These are phyloP conservation scores for Coracopsis vasa DNA, from an alignment of 2,113 vertebrate genomes.

Conservation along the genomic window DNA sequence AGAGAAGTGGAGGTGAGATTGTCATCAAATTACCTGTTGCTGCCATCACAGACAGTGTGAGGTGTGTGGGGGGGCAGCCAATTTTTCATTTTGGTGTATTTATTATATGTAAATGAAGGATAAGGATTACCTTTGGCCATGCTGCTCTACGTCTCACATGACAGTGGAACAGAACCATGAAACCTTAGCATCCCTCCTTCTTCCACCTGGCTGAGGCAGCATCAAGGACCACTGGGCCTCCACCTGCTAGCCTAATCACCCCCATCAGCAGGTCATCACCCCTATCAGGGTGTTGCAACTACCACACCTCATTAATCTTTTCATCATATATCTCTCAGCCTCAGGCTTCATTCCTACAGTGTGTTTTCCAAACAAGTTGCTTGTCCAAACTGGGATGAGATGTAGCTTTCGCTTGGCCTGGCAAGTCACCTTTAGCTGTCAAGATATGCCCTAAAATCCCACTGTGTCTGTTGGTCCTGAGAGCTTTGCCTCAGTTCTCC, in stretches of 20 bases:
- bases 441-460: not conserved
- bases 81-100: not conserved
- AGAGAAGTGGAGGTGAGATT: not conserved
- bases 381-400: not conserved
- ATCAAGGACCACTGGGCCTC: not conserved
- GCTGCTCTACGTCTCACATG: not conserved
- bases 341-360: not conserved
- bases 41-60: not conserved
- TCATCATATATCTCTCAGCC: not conserved
- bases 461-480: accelerated
- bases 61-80: not conserved
- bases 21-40: not conserved
- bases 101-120: not conserved
- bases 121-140: not conserved
- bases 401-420: not conserved
- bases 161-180: not conserved
- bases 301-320: not conserved
- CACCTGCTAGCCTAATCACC: not conserved
- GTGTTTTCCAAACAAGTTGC: not conserved
- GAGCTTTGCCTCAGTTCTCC: not conserved
- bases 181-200: not conserved
- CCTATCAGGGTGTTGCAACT: not conserved
- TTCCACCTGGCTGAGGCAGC: not conserved
- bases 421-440: not conserved
- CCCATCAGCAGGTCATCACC: not conserved